Base-by-base conservation (phyloP, 1,140 invertebrate genomes). In the Drosophila busckii region DNA sequence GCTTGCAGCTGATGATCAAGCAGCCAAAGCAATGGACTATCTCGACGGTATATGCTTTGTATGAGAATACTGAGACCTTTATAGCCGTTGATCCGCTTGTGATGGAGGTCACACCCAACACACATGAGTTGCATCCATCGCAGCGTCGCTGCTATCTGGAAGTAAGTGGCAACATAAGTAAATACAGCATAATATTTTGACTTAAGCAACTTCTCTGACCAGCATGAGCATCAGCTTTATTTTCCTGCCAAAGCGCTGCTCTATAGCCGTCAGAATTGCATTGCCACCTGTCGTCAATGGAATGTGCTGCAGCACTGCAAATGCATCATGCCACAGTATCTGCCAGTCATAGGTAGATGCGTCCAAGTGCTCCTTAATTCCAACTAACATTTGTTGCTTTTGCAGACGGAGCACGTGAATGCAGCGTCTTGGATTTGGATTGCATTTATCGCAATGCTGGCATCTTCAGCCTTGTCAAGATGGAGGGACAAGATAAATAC, bases 31-130 rank as follows among this genome's bases (percentile, higher is more conserved):
- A 85, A 6, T 85, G 82, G 82, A 66, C 61, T 2, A 41, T 66
- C 0, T 23, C 42, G 10, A 35, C 56, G 4, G 20, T 38, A 4
- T 69, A 66, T 22, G 54, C 61, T 19, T 49, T 85, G 0, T 54
- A 65, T 28, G 22, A 37, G 3, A 62, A 85, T 25, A 85, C 82
- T 0, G 63, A 85, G 8, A 85, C 69, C 46, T 69, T 71, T 55
- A 32, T 85, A 1, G 42, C 70, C 1, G n/a, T 85, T 7, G 38
- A 62, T 35, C 82, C 82, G 0, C 7, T 37, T 12, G 41, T 85
- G 1, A 48, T 37, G 1, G 73, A 66, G 19, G 66, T 70, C 0
- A 70, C 66, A 0, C 8, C 5, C 0, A 71, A 56, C 19, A 64
- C 80, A 0, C 13, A 55, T 10, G 4, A 35, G 1, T 50, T 82